Evolutionary conservation across 2,888 invertebrate genomes (phyloP), one percentile per base, ranked within the genome.

Genomic region (Platycheirus albimanus): DNA sequence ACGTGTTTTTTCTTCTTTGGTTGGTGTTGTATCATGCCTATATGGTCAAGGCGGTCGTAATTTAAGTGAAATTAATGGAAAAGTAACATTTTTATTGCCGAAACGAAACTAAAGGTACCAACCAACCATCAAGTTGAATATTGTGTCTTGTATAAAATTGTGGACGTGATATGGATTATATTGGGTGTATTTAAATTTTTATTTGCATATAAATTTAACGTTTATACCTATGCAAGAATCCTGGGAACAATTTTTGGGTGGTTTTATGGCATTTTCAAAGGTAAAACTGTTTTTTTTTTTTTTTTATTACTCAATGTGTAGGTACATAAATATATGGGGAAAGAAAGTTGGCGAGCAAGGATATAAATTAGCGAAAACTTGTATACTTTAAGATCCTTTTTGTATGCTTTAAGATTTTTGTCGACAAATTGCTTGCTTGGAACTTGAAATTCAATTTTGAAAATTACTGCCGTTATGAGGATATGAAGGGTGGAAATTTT

Each of bases 141-240:
- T 71, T 54, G 33, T 13, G 24, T 51, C 51, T 63, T 69, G 43
- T 30, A 28, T 64, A 52, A 56, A 30, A 49, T 13, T 28, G 4
- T 52, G 41, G 43, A 54, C 70, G 63, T 71, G 58, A 51, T 66
- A 52, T 72, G 67, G 77, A 81, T 67, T 66, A 76, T 47, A 49
- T 71, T 52, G 52, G 15, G 66, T 13, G 45, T 71, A 81, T 81
- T 81, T 71, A 71, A 76, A 77, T 71, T 69, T 71, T 67, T 81
- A 81, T 81, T 72, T 72, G 66, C 70, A 66, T 71, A 71, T 66
- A 67, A 81, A 81, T 81, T 77, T 81, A 71, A n/a, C 71, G 52
- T 28, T 47, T 71, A 38, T 78, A 45, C 61, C n/a, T n/a, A 28
- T 71, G 58, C 24, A 43, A 66, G 19, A 54, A 54, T 70, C 76